phyloP scores from a whole-genome alignment of 2,888 invertebrate genomes.

The Drosophila greeni region DNA sequence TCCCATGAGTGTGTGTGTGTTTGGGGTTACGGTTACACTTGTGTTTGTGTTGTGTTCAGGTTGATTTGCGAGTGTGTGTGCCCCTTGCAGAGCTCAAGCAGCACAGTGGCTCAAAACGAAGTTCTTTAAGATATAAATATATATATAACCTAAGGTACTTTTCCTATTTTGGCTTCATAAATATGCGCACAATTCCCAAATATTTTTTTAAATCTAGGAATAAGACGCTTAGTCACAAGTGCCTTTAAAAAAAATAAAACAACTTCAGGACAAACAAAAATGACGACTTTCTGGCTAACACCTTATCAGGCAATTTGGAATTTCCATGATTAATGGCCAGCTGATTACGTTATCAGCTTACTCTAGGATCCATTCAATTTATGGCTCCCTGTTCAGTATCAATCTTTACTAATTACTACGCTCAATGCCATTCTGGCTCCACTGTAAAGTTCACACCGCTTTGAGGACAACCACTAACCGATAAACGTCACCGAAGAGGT shows the following conservation, averaged over 20 bases:
- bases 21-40: background rate
- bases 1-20: background rate
- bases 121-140: background rate
- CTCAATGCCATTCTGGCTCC: slow-evolving; percentile 1
- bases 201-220: background rate
- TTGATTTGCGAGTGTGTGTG: background rate
- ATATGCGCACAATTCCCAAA: background rate
- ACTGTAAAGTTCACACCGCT: slow-evolving; percentile 4
- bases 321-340: slow-evolving; percentile 1
- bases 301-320: background rate
- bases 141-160: background rate
- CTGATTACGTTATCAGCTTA: slow-evolving; percentile 7
- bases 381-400: slow-evolving; percentile 1
- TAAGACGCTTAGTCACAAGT: background rate
- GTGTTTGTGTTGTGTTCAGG: slow-evolving; percentile 1
- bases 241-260: background rate
- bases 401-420: background rate
- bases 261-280: background rate
- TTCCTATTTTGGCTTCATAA: background rate
- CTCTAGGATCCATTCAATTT: background rate
- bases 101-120: background rate
- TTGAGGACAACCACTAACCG: slow-evolving; percentile 15
- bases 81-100: slow-evolving; percentile 3
- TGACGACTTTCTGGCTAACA: slow-evolving; percentile 1
- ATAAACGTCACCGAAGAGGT: slow-evolving; percentile 14